These are phyloP conservation scores for Spialia ferax DNA, from an alignment of 2,888 invertebrate genomes.

Conservation along the genomic window DNA sequence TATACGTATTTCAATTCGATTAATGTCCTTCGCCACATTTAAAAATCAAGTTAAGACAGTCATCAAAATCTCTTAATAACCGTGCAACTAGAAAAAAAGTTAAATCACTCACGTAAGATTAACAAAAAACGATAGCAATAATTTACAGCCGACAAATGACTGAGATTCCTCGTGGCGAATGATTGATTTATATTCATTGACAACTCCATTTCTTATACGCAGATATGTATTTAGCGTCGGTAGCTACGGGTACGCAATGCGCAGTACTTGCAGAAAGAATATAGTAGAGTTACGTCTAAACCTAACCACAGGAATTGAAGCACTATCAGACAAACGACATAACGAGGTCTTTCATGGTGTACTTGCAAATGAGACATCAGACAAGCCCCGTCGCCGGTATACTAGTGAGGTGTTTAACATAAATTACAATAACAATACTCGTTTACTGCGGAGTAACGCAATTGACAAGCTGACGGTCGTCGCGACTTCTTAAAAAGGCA, in stretches of 20 bases:
- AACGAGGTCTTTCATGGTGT: constrained; percentile 24
- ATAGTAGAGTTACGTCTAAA: background rate
- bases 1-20: background rate
- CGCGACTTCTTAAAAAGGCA: constrained; percentile 35
- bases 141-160: constrained; percentile 17
- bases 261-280: background rate
- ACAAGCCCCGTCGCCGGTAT: constrained; percentile 48
- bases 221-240: too few relatives aligned
- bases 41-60: background rate
- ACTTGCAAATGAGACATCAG: constrained; percentile 52
- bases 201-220: background rate
- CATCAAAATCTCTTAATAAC: background rate
- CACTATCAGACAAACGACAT: constrained; percentile 29
- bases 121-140: background rate
- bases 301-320: constrained; percentile 11
- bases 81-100: background rate
- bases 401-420: constrained; percentile 58
- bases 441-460: constrained; percentile 34
- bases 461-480: constrained; percentile 29
- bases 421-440: constrained; percentile 67
- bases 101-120: constrained; percentile 11
- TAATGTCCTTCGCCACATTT: background rate
- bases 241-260: background rate
- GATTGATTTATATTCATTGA: constrained; percentile 3
- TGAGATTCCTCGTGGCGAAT: background rate